Conservation (phyloP, 1,140 invertebrate genomes). For the Eueides isabella region DNA sequence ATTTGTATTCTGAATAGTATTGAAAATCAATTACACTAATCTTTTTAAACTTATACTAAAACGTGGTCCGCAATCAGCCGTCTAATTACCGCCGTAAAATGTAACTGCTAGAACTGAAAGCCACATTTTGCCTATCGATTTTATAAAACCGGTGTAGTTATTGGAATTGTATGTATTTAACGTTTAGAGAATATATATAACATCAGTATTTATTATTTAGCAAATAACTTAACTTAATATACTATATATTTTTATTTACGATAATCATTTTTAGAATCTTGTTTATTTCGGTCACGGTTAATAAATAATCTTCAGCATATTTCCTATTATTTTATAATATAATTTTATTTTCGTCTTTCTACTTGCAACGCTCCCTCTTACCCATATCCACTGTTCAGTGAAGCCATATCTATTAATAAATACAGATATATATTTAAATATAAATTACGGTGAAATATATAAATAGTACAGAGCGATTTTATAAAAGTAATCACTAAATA, state of each 20-base stretch:
- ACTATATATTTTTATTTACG: neutral
- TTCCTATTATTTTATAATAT: too few species aligned
- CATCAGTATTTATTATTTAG: neutral
- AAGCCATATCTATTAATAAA: too few species aligned
- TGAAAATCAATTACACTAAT: slow-evolving; percentile 6
- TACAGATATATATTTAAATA: too few species aligned
- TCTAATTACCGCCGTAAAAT: slow-evolving; percentile 12
- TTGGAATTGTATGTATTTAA: slow-evolving; percentile 10
- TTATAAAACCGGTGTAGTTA: neutral
- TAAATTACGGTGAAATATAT: too few species aligned
- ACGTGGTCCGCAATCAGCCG: slow-evolving; percentile 3
- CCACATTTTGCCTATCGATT: slow-evolving; percentile 11
- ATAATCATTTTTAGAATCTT: too few species aligned
- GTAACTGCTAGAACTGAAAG: slow-evolving; percentile 7
- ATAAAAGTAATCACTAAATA: too few species aligned
- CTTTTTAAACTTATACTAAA: slow-evolving; percentile 7
- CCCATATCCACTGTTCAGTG: too few species aligned
- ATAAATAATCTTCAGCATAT: too few species aligned
- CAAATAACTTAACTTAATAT: neutral
- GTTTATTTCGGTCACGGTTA: too few species aligned
- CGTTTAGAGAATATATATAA: neutral
- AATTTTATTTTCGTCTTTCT: too few species aligned
- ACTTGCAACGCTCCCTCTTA: too few species aligned
- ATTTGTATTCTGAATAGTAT: neutral
- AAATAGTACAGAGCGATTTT: too few species aligned